A percentile compares a stretch with the other conserved stretches of the same genome.
Conservation (phyloP, 2,113 vertebrate species). For the Tyto alba region DNA sequence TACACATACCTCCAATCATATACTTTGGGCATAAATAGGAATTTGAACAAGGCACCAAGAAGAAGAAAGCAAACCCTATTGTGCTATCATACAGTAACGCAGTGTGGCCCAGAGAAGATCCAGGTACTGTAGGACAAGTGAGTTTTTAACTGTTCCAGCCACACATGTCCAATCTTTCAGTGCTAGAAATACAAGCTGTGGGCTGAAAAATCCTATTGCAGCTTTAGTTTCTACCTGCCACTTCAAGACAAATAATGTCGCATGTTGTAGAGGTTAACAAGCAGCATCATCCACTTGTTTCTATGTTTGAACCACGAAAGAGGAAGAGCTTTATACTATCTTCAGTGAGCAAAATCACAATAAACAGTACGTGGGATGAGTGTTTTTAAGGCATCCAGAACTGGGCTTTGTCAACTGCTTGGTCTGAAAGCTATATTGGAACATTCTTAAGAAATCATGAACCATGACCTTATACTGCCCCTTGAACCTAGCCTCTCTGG, state of each 20-base stretch:
- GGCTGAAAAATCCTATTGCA: background rate
- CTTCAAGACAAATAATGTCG: background rate
- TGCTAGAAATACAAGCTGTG: background rate
- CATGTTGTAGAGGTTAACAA: background rate
- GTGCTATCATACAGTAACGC: accelerated
- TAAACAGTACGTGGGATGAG: background rate
- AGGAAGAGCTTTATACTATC: background rate
- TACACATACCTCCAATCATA: background rate
- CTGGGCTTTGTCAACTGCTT: background rate
- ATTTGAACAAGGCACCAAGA: background rate
- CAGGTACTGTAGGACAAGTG: background rate
- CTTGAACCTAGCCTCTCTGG: background rate
- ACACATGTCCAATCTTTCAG: background rate
- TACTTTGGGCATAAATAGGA: background rate
- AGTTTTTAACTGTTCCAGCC: background rate
- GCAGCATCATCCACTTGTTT: background rate
- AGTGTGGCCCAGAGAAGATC: background rate
- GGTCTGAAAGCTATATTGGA: background rate
- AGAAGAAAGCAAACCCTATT: background rate
- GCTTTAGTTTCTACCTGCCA: background rate
- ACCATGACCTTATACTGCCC: background rate
- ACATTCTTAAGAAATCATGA: background rate
- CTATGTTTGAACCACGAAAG: background rate
- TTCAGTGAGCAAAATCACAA: background rate
- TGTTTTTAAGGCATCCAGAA: background rate